These are phyloP conservation scores for Drosophila insularis DNA, from an alignment of 1,140 invertebrate genomes.

Conservation along the genomic window DNA sequence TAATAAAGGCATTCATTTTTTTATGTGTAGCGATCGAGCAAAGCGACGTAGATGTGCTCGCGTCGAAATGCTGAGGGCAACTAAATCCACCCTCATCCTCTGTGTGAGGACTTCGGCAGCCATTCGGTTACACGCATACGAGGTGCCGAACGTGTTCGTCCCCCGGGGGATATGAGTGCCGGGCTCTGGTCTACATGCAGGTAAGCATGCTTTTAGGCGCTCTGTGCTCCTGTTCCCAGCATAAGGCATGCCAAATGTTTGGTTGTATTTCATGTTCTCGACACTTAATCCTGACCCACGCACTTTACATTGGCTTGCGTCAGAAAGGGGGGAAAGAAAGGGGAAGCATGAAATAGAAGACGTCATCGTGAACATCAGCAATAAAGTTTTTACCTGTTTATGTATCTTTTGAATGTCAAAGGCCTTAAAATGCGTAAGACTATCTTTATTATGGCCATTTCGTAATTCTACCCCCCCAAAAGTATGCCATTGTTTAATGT, in stretches of 20 bases:
- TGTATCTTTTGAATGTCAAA: neutral
- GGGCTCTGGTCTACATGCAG: conserved; percentile 35
- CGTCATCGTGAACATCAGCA: neutral
- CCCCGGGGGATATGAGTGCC: too few species aligned
- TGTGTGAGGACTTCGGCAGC: too few species aligned
- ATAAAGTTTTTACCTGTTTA: neutral
- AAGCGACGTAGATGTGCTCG: too few species aligned
- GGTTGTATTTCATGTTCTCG: conserved; percentile 52
- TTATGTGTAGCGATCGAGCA: too few species aligned
- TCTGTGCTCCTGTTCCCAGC: conserved; percentile 66
- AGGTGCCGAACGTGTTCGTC: too few species aligned
- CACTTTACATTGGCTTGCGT: conserved; percentile 8
- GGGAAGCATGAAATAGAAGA: neutral
- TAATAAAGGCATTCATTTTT: too few species aligned
- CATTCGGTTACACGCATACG: too few species aligned
- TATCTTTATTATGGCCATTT: neutral
- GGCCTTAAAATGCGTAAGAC: conserved; percentile 1
- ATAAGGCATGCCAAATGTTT: conserved; percentile 77
- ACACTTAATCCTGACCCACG: conserved; percentile 32
- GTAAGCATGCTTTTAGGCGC: conserved; percentile 74
- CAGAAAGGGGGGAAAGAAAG: too few species aligned
- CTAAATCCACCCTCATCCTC: too few species aligned
- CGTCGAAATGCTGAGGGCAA: too few species aligned
- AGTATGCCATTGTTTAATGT: conserved; percentile 2
- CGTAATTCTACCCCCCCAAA: conserved; percentile 3